These are phyloP conservation scores for Strigamia transsilvanica DNA, from an alignment of 2,888 invertebrate genomes.

Conservation along the genomic window DNA sequence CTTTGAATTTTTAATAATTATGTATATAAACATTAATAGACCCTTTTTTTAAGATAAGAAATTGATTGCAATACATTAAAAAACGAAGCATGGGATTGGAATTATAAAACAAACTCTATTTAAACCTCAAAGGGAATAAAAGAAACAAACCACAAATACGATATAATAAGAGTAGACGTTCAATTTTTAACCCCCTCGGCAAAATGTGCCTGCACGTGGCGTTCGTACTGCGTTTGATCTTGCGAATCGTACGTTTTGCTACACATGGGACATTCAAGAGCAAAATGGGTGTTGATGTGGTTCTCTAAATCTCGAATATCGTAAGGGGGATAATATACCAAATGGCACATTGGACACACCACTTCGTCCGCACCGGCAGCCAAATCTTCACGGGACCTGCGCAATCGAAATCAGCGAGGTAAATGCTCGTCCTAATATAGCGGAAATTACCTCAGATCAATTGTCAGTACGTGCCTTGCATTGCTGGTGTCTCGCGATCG, in stretches of 20 bases:
- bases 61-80: background rate
- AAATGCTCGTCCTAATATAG: background rate
- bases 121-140: background rate
- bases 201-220: slow-evolving; percentile 19
- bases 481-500: background rate
- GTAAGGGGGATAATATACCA: slow-evolving; percentile 4
- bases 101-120: background rate
- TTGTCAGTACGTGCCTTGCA: background rate
- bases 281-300: slow-evolving; percentile 36
- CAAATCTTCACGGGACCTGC: background rate
- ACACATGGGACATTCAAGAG: slow-evolving; percentile 33
- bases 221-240: background rate
- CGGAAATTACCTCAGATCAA: background rate
- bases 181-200: background rate
- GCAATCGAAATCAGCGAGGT: background rate
- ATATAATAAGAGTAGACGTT: background rate
- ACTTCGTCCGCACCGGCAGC: background rate
- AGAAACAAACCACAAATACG: background rate
- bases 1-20: background rate
- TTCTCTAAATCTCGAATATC: slow-evolving; percentile 12
- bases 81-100: background rate
- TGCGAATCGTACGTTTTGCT: slow-evolving; percentile 10
- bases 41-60: background rate
- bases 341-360: slow-evolving; percentile 4
- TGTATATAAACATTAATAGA: no score